Conservation (phyloP, 92 coral and sea anemone species). For the Palythoa heliodiscus region DNA sequence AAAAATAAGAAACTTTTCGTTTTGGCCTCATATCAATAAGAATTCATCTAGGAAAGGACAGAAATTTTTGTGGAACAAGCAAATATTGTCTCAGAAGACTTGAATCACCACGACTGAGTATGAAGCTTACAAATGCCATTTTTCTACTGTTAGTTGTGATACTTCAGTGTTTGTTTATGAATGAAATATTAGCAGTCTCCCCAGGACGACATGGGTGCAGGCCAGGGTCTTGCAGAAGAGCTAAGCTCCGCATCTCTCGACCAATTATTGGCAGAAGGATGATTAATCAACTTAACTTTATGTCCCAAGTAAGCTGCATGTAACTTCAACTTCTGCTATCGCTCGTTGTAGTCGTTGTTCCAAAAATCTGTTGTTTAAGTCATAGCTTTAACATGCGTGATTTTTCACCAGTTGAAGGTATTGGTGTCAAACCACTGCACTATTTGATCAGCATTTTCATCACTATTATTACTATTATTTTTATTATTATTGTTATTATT, state of each 20-base stretch:
- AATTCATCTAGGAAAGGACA: background rate
- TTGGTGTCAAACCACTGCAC: too few relatives aligned
- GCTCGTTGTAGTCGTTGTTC: background rate
- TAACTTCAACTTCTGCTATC: background rate
- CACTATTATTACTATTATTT: too few relatives aligned
- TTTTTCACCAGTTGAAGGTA: too few relatives aligned
- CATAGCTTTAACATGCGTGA: too few relatives aligned
- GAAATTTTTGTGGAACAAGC: background rate
- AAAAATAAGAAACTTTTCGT: background rate
- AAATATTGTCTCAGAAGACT: background rate
- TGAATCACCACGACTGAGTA: background rate
- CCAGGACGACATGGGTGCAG: background rate
- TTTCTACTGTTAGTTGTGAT: background rate
- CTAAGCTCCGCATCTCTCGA: background rate
- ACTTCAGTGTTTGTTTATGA: background rate
- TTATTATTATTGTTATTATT: too few relatives aligned
- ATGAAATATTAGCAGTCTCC: background rate
- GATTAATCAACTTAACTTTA: background rate
- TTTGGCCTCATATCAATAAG: background rate
- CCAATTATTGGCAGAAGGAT: background rate
- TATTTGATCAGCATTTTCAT: too few relatives aligned
- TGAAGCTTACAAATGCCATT: background rate
- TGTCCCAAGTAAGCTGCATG: background rate
- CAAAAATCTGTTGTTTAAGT: background rate
- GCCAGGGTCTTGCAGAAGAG: background rate